Conservation (phyloP, 2,888 invertebrate species). For the Meiosimyza platycephala region DNA sequence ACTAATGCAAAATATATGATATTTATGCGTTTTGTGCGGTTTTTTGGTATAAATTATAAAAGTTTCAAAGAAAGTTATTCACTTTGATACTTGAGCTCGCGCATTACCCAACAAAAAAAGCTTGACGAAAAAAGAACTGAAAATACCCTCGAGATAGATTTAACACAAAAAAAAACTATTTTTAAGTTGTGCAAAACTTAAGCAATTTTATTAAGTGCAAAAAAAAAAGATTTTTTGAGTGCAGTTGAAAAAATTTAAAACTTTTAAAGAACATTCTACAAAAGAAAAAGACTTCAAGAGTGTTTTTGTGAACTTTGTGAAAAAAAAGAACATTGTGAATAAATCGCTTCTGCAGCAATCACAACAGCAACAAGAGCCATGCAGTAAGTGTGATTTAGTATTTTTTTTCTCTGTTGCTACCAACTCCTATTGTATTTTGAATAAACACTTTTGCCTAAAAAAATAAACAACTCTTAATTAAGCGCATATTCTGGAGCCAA, state of each 20-base stretch:
- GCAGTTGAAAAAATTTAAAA: not conserved
- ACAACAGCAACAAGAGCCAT: conserved; percentile 17
- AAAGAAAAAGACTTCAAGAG: not conserved
- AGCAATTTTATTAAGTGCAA: conserved; percentile 14
- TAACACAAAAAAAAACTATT: conserved; percentile 17
- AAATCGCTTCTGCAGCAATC: not conserved
- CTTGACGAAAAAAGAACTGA: not conserved
- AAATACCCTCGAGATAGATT: not conserved
- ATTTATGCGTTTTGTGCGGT: conserved; percentile 37
- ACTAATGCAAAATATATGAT: conserved; percentile 23
- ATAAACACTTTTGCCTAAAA: not conserved
- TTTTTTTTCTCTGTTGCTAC: not conserved
- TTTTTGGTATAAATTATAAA: conserved; percentile 64
- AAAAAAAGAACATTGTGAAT: not conserved
- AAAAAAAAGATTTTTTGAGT: not conserved
- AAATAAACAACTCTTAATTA: conserved; percentile 7
- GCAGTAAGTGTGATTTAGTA: conserved; percentile 40
- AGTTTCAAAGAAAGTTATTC: conserved; percentile 63
- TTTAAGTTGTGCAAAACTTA: conserved; percentile 12
- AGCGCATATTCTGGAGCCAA: not conserved
- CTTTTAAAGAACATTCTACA: not conserved
- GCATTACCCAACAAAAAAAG: conserved; percentile 46
- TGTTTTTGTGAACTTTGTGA: too few relatives aligned
- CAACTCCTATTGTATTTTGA: not conserved
- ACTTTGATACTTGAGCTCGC: conserved; percentile 62